Conservation (phyloP, 2,797 vertebrate species). For the Discoglossus pictus region DNA sequence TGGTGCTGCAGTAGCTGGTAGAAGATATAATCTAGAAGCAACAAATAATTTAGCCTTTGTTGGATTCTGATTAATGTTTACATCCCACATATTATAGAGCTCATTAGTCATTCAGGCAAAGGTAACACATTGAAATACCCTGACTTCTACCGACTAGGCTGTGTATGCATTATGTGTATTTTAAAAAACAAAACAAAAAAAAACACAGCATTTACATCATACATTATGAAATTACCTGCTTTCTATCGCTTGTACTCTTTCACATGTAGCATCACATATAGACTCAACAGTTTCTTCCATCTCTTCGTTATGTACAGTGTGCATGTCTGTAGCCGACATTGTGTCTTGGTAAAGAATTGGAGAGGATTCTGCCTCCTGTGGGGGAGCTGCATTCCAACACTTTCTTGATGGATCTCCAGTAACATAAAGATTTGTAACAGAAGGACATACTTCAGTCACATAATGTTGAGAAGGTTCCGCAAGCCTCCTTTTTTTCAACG, state of each 20-base stretch:
- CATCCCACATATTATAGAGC: no score
- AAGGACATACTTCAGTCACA: not conserved
- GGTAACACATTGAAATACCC: no score
- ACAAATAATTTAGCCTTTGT: no score
- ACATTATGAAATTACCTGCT: constrained; percentile 31
- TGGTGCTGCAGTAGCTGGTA: no score
- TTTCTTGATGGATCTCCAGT: not conserved
- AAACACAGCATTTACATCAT: not conserved
- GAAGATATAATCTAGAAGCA: no score
- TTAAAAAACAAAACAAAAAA: no score
- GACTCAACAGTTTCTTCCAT: constrained; percentile 39
- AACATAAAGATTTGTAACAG: not conserved
- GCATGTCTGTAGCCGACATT: constrained; percentile 1
- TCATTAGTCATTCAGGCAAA: no score
- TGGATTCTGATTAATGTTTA: no score
- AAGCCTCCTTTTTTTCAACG: constrained; percentile 24
- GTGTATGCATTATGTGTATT: no score
- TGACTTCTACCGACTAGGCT: no score
- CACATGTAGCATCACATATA: constrained; percentile 2
- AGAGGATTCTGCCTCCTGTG: not conserved
- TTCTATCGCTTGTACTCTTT: constrained; percentile 30
- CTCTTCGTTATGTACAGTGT: constrained; percentile 4
- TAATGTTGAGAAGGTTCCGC: not conserved
- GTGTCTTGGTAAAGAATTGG: no score
- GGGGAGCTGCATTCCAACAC: constrained; percentile 7